Conservation (phyloP, 1,140 invertebrate genomes). For the Atta texana region DNA sequence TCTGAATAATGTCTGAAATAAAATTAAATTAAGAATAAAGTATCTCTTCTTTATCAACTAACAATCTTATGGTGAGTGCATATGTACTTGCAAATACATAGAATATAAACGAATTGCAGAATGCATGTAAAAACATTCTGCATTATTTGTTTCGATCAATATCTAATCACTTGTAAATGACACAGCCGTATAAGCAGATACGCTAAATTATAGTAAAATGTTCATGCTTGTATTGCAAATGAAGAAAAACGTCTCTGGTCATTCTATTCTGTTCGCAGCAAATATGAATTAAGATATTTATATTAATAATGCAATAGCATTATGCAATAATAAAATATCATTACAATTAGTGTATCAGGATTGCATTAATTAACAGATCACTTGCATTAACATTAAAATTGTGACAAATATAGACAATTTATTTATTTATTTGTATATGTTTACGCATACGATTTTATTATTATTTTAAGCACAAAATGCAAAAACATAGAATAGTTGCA, state of each 20-base stretch:
- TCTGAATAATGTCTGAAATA: neutral
- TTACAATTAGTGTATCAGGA: neutral
- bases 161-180: constrained; percentile 5
- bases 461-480: no score
- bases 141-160: neutral
- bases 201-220: neutral
- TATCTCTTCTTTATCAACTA: neutral
- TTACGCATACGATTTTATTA: neutral
- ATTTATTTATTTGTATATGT: neutral
- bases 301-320: neutral
- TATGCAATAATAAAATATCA: neutral
- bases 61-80: neutral
- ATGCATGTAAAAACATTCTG: constrained; percentile 21
- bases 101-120: neutral
- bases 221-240: neutral
- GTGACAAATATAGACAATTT: neutral
- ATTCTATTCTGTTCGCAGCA: neutral
- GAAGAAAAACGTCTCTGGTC: neutral
- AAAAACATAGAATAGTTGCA: no score
- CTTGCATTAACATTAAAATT: neutral
- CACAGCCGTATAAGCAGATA: neutral
- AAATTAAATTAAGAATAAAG: neutral
- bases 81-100: neutral
- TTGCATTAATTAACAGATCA: neutral
- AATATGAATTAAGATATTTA: neutral